Evolutionary conservation across 1,140 invertebrate species (phyloP).

Genomic region (Neomicropteryx cornuta): DNA sequence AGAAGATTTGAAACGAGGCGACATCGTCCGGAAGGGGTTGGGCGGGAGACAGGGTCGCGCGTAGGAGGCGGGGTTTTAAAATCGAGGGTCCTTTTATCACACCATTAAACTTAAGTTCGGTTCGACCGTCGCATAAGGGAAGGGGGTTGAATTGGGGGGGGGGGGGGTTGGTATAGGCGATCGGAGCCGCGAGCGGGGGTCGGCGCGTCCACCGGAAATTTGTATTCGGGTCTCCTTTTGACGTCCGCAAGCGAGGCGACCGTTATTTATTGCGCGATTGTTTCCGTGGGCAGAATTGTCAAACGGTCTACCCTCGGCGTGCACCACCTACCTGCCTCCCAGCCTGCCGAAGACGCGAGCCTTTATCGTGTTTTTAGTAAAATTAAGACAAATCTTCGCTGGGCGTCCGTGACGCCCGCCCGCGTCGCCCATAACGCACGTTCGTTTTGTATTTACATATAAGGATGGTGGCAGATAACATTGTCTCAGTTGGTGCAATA

Average conservation of each 20-base stretch:
- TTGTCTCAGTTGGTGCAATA: too few species aligned
- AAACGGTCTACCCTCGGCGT: constrained; percentile 10
- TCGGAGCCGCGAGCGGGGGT: constrained; percentile 7
- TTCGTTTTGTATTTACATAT: too few species aligned
- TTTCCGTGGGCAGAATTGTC: constrained; percentile 15
- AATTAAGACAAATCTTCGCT: too few species aligned
- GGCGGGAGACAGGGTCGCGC: too few species aligned
- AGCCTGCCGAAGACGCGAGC: not conserved
- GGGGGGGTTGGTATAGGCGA: constrained; percentile 6
- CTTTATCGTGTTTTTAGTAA: too few species aligned
- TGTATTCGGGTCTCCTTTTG: constrained; percentile 14
- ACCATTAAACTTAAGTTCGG: not conserved
- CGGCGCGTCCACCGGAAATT: constrained; percentile 7
- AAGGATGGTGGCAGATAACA: too few species aligned
- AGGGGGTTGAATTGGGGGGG: not conserved
- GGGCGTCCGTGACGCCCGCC: too few species aligned
- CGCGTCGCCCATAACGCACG: too few species aligned
- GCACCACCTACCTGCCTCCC: not conserved
- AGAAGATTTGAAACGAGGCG: too few species aligned
- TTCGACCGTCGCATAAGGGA: not conserved
- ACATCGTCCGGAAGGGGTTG: too few species aligned
- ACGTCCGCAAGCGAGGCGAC: constrained; percentile 14
- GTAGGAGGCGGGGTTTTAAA: too few species aligned
- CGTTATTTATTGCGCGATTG: constrained; percentile 17
- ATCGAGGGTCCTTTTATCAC: too few species aligned